Base-by-base conservation (phyloP, 2,888 invertebrate genomes). In the Nasonovia ribisnigri region DNA sequence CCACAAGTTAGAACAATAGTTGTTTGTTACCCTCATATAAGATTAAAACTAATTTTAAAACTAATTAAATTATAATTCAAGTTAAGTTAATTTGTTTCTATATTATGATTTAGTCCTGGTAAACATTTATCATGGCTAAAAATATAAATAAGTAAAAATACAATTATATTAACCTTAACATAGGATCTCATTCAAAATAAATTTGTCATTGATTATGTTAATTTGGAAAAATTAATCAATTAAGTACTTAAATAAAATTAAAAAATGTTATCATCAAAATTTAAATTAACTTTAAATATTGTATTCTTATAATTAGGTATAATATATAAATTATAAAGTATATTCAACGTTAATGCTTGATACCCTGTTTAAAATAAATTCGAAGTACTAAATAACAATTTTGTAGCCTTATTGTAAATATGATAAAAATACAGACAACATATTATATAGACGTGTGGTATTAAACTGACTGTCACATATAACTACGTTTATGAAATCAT, bases 401-500 rank as follows among this genome's bases (percentile, higher is more conserved):
- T 77, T 36, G 36, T 20, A 77, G 3, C 20, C 2, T 77, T n/a
- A n/a, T n/a, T 77, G 36, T 77, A 20, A 20, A 1, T 8, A 20
- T 8, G 20, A 36, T 6, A 20, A 77, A 36, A 77, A 36, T 77
- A 77, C 77, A 36, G 36, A 36, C 36, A 20, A 77, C 36, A 36
- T 24, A 77, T 77, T n/a, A 60, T 11, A n/a, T 67, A 16, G n/a
- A 46, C n/a, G n/a, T n/a, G n/a, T n/a, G n/a, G n/a, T 67, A n/a
- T n/a, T n/a, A 36, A 20, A 36, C 77, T 77, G 36, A 77, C n/a
- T 36, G 36, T 1, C 20, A 77, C 36, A 46, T 10, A 11, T 46
- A n/a, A n/a, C n/a, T n/a, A n/a, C n/a, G n/a, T 77, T 77, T 77
- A 77, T 77, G 36, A 77, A 77, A 77, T 77, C 77, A 36, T 77